These are phyloP conservation scores for Ectemnius continuus DNA, from an alignment of 2,888 invertebrate species.

Conservation along the genomic window DNA sequence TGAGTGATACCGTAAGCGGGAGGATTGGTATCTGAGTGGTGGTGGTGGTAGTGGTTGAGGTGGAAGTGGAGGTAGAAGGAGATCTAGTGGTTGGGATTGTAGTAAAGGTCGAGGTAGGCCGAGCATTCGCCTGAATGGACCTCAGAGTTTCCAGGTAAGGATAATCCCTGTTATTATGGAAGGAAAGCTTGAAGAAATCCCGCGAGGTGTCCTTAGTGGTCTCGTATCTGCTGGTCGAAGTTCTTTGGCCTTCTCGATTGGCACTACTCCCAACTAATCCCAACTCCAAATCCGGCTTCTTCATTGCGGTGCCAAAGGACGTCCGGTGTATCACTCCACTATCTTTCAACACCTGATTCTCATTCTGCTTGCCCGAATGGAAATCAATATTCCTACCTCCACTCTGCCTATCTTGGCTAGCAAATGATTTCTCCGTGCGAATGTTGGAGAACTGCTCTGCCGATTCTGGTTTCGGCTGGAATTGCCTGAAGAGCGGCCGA, in stretches of 20 bases:
- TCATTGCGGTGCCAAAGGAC: too few relatives aligned
- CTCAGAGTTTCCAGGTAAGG: slow-evolving; percentile 66
- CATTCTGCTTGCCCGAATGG: not conserved
- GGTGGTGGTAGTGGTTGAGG: not conserved
- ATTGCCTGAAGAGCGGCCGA: not conserved
- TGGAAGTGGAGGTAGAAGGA: not conserved
- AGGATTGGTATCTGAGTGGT: slow-evolving; percentile 62
- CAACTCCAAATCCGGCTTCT: too few relatives aligned
- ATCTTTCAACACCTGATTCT: not conserved
- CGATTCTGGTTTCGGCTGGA: not conserved
- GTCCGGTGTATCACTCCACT: too few relatives aligned
- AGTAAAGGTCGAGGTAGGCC: not conserved
- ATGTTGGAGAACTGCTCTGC: not conserved
- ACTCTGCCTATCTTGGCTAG: slow-evolving; percentile 8
- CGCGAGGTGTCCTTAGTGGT: slow-evolving; percentile 1
- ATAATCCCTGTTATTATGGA: slow-evolving; percentile 46
- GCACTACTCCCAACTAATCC: not conserved
- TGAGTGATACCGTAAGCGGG: slow-evolving; percentile 60
- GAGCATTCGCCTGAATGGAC: slow-evolving; percentile 65
- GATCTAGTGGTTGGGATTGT: slow-evolving; percentile 34
- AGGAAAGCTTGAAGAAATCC: slow-evolving; percentile 2
- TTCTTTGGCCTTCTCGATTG: slow-evolving; percentile 5
- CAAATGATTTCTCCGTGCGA: not conserved
- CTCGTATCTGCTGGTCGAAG: not conserved
- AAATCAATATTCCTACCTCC: not conserved